Evolutionary conservation across 2,888 invertebrate species (phyloP).

Genomic region (Pterostichus niger): DNA sequence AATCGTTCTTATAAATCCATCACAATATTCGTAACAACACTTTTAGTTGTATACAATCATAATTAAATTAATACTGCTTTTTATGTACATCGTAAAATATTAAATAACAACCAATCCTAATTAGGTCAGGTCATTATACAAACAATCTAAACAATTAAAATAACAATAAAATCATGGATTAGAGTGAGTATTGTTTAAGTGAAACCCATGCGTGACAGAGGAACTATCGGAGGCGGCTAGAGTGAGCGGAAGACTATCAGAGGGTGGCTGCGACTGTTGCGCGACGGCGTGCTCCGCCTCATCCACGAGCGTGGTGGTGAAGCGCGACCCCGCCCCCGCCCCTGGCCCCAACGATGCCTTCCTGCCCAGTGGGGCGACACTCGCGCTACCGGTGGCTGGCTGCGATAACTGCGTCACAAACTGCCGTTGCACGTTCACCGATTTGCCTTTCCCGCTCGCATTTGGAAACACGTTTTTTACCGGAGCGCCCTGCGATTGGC

Average conservation of each 20-base stretch:
- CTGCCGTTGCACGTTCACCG: slow-evolving; percentile 70
- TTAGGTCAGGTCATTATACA: neutral
- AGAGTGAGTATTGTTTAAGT: slow-evolving; percentile 39
- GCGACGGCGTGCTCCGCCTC: slow-evolving; percentile 75
- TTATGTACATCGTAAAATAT: slow-evolving; percentile 32
- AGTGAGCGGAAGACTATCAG: neutral
- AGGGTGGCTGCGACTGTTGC: neutral
- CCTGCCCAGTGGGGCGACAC: slow-evolving; percentile 67
- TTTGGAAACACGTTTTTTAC: slow-evolving; percentile 53
- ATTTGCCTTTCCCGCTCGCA: slow-evolving; percentile 48
- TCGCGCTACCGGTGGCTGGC: slow-evolving; percentile 70
- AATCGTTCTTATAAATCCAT: slow-evolving; percentile 61
- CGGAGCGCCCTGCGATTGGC: slow-evolving; percentile 14
- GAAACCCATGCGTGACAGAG: slow-evolving; percentile 56
- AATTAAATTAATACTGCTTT: slow-evolving; percentile 52
- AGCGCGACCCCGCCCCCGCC: slow-evolving; percentile 71
- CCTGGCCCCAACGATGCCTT: slow-evolving; percentile 71
- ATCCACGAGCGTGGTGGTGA: slow-evolving; percentile 75
- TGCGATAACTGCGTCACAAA: slow-evolving; percentile 74
- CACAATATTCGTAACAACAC: slow-evolving; percentile 52
- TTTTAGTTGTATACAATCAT: slow-evolving; percentile 41
- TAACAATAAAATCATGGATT: slow-evolving; percentile 9
- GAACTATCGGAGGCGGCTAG: slow-evolving; percentile 38
- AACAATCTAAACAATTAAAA: slow-evolving; percentile 16
- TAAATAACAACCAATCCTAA: slow-evolving; percentile 1